phyloP scores from a whole-genome alignment of 1,140 invertebrate genomes.

The Drosophila persimilis region DNA sequence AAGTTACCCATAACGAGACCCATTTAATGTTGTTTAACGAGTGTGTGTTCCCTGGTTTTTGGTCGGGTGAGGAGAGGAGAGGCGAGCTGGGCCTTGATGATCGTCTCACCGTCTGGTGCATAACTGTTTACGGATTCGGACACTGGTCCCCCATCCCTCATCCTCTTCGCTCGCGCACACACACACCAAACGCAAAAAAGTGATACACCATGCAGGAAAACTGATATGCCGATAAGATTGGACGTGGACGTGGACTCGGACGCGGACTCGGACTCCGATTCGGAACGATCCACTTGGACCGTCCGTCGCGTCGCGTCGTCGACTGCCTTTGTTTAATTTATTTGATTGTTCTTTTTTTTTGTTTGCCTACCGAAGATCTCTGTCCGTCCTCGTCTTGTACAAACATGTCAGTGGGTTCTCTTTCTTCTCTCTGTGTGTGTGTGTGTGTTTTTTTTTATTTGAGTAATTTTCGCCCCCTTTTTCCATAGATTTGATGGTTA shows the following conservation, averaged over 20 bases:
- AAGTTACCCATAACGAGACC: conserved; percentile 54
- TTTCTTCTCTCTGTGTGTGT: not conserved
- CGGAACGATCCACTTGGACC: conserved; percentile 46
- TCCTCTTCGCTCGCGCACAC: conserved; percentile 16
- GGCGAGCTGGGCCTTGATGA: conserved; percentile 36
- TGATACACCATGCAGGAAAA: conserved; percentile 60
- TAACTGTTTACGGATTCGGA: conserved; percentile 63
- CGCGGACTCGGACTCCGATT: too few relatives aligned
- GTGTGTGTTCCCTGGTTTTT: conserved; percentile 36
- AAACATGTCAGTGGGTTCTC: conserved; percentile 60
- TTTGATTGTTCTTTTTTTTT: conserved; percentile 72
- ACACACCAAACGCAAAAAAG: conserved; percentile 69
- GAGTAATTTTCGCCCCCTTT: conserved; percentile 75
- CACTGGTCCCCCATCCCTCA: not conserved
- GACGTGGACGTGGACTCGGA: conserved; percentile 8
- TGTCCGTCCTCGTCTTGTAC: conserved; percentile 48
- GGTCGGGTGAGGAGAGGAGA: not conserved
- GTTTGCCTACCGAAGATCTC: conserved; percentile 51
- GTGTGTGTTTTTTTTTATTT: conserved; percentile 49
- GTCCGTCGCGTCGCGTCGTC: conserved; percentile 40
- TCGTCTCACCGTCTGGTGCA: conserved; percentile 62
- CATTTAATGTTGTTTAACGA: conserved; percentile 81
- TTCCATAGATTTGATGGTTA: conserved; percentile 64
- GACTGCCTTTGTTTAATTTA: conserved; percentile 73
- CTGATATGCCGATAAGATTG: conserved; percentile 72